Conservation (phyloP, 2,113 vertebrate species). For the Andinoacara biseriatus region DNA sequence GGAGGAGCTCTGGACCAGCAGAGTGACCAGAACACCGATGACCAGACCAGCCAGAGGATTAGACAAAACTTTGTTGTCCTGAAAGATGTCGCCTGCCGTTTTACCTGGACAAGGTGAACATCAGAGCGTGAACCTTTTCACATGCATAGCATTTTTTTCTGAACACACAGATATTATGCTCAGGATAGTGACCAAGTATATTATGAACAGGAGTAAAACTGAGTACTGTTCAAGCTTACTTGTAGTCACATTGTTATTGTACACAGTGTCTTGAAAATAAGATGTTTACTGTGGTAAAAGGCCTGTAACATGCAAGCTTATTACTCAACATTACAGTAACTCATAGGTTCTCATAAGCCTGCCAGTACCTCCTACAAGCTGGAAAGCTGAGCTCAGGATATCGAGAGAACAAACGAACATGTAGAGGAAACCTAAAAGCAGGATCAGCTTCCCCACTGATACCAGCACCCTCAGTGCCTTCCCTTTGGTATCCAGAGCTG, state of each 20-base stretch:
- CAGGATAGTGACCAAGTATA: neutral
- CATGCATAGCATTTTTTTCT: neutral
- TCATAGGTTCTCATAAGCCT: neutral
- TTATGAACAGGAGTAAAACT: neutral
- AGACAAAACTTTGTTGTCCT: constrained; percentile 87
- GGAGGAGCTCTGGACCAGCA: constrained; percentile 96
- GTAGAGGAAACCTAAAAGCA: constrained; percentile 89
- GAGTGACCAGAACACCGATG: constrained; percentile 93
- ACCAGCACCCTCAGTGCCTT: constrained; percentile 82
- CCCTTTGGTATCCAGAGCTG: constrained; percentile 86
- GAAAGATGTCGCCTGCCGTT: constrained; percentile 92
- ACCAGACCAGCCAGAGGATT: constrained; percentile 94
- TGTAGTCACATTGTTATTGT: neutral
- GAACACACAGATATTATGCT: neutral
- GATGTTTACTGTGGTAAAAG: neutral
- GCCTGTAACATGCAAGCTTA: neutral
- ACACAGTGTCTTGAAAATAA: neutral
- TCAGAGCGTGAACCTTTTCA: neutral
- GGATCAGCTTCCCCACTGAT: constrained; percentile 78
- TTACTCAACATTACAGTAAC: neutral
- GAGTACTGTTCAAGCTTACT: neutral
- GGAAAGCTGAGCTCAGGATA: constrained; percentile 94
- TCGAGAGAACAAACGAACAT: constrained; percentile 94
- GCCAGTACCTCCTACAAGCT: constrained; percentile 91
- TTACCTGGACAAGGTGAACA: constrained; percentile 81